Evolutionary conservation across 2,113 vertebrate species (phyloP).

Genomic region (Oryzias melastigma): DNA sequence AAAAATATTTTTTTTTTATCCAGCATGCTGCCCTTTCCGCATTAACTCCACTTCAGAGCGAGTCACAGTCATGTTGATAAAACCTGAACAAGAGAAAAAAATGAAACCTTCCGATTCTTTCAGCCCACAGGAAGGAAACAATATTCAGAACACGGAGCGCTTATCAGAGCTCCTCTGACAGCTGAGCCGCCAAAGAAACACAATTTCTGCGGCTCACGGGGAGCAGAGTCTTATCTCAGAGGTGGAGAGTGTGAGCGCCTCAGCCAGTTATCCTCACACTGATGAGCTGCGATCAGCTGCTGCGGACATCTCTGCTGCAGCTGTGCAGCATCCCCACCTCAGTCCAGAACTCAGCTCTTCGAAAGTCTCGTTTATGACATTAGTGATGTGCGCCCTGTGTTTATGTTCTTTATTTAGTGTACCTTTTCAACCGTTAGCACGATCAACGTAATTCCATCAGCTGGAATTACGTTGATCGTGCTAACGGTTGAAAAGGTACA

Average conservation of each 20-base stretch:
- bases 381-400: too few species aligned
- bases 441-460: too few species aligned
- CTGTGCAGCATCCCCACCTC: not conserved
- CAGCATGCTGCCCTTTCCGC: too few species aligned
- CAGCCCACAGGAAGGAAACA: slow-evolving; percentile 22
- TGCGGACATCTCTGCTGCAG: slow-evolving; percentile 5
- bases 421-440: too few species aligned
- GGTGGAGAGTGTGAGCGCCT: slow-evolving; percentile 26
- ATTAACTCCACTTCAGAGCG: too few species aligned
- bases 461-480: too few species aligned
- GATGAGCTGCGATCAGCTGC: slow-evolving; percentile 23
- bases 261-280: not conserved
- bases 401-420: too few species aligned
- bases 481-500: too few species aligned
- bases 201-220: slow-evolving; percentile 27
- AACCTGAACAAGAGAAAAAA: not conserved
- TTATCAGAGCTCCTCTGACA: slow-evolving; percentile 15
- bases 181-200: slow-evolving; percentile 15
- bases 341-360: not conserved
- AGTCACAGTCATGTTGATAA: too few species aligned
- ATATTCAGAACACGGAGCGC: slow-evolving; percentile 10
- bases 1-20: too few species aligned
- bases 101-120: slow-evolving; percentile 14
- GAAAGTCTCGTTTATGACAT: too few species aligned
- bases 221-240: slow-evolving; percentile 32